These are phyloP conservation scores for Engystomops pustulosus DNA, from an alignment of 2,113 vertebrate genomes.

Conservation along the genomic window DNA sequence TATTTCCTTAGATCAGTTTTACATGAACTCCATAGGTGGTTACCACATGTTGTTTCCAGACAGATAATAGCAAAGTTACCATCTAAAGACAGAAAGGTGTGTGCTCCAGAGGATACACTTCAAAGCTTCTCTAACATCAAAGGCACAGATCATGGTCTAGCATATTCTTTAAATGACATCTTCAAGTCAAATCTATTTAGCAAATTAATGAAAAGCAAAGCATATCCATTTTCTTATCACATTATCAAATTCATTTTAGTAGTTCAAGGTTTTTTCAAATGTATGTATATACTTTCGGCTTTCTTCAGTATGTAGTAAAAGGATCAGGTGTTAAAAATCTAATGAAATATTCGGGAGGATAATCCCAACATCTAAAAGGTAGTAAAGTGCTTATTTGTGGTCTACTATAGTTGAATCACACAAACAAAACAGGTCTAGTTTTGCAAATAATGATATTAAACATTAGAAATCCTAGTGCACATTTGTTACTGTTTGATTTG, in stretches of 20 bases:
- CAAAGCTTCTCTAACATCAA: constrained; percentile 41
- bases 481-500: not conserved
- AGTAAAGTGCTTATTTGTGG: not conserved
- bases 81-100: constrained; percentile 16
- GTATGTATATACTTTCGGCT: not conserved
- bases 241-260: not conserved
- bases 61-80: constrained; percentile 2
- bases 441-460: not conserved
- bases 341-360: not conserved
- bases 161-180: not conserved
- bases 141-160: not conserved
- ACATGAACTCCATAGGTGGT: not conserved
- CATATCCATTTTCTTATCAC: not conserved
- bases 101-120: not conserved
- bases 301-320: not conserved
- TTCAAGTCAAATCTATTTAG: not conserved
- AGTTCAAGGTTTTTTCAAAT: too few species aligned
- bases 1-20: not conserved
- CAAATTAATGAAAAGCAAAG: not conserved
- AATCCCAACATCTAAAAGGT: not conserved
- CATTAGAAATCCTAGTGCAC: not conserved
- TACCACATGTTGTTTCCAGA: constrained; percentile 26
- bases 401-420: not conserved
- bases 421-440: not conserved
- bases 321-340: not conserved